These are phyloP conservation scores for Pristionchus fissidentatus DNA, from an alignment of 2,888 invertebrate genomes.

Conservation along the genomic window DNA sequence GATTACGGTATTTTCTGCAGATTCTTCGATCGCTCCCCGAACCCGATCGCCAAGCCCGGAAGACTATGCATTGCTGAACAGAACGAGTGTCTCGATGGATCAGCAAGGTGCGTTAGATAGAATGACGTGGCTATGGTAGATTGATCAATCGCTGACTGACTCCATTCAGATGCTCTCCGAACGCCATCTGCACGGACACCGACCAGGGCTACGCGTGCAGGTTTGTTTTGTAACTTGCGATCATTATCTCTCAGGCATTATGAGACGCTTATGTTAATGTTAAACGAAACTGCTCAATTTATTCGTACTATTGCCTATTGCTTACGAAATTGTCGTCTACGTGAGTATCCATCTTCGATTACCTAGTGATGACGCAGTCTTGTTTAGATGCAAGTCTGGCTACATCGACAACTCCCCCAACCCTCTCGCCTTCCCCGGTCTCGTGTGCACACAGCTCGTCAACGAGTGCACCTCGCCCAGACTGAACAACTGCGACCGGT, in stretches of 20 bases:
- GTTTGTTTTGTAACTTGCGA: too few species aligned
- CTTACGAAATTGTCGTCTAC: too few species aligned
- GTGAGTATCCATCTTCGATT: too few species aligned
- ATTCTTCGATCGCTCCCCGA: constrained; percentile 71
- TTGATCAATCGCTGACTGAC: not conserved
- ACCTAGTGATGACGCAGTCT: too few species aligned
- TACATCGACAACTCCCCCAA: constrained; percentile 75
- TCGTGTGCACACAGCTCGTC: constrained; percentile 70
- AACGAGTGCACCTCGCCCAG: constrained; percentile 70
- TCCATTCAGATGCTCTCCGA: constrained; percentile 67
- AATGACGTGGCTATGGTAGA: not conserved
- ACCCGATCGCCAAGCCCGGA: constrained; percentile 69
- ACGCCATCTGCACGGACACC: constrained; percentile 75
- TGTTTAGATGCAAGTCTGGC: constrained; percentile 72
- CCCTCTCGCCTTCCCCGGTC: constrained; percentile 69
- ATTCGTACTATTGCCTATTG: too few species aligned
- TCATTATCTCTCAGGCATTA: too few species aligned
- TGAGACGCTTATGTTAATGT: too few species aligned
- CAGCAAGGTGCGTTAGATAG: constrained; percentile 54
- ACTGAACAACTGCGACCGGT: constrained; percentile 68
- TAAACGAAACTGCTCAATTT: too few species aligned
- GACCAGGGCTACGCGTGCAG: constrained; percentile 72
- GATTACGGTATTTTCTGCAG: constrained; percentile 51
- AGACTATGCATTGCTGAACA: constrained; percentile 71
- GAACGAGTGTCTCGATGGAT: constrained; percentile 73